These are phyloP conservation scores for Griposia aprilina DNA, from an alignment of 2,888 invertebrate species.

Conservation along the genomic window DNA sequence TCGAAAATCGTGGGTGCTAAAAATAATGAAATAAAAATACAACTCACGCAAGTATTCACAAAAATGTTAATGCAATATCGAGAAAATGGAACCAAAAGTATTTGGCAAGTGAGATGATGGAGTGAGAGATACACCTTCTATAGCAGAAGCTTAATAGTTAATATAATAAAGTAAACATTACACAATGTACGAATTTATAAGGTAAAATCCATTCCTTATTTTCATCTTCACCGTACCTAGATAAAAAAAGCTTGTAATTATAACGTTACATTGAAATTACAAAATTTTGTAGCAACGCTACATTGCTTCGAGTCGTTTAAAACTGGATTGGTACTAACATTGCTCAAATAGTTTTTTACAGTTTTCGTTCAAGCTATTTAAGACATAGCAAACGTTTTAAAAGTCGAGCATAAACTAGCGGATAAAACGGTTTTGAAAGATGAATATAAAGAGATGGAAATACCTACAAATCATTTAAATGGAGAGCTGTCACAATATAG, in stretches of 20 bases:
- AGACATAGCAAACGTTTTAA: slow-evolving; percentile 12
- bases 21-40: background rate
- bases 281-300: slow-evolving; percentile 29
- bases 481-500: background rate
- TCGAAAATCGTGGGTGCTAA: background rate
- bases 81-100: background rate
- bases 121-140: background rate
- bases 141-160: background rate
- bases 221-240: background rate
- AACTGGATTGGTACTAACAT: slow-evolving; percentile 39
- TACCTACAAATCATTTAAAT: background rate
- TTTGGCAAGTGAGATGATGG: background rate
- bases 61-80: background rate
- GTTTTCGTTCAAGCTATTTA: slow-evolving; percentile 30
- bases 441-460: background rate
- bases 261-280: slow-evolving; percentile 18
- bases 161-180: background rate
- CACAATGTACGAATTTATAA: background rate
- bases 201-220: background rate
- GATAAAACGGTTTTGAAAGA: background rate
- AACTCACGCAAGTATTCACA: background rate
- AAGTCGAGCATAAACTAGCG: slow-evolving; percentile 13
- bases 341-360: slow-evolving; percentile 27
- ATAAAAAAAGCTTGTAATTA: slow-evolving; percentile 16
- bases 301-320: slow-evolving; percentile 25